Percentiles rank a stretch among this genome's conserved stretches.
These are phyloP conservation scores for Microplitis manilae DNA, from an alignment of 2,888 invertebrate genomes.

Conservation along the genomic window DNA sequence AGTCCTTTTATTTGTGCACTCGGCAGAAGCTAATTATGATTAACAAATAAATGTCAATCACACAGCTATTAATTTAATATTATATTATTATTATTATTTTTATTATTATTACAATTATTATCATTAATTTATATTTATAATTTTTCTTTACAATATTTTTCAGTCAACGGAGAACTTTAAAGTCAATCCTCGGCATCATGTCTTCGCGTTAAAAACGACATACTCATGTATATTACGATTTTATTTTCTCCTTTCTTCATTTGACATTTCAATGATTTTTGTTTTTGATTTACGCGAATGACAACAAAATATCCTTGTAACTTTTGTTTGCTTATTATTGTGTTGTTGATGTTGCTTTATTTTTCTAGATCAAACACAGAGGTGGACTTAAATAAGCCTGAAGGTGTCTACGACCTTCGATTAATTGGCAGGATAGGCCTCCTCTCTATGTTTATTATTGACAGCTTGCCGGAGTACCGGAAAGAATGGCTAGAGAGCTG, in stretches of 20 bases:
- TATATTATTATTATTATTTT: background rate
- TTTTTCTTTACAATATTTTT: slow-evolving; percentile 8
- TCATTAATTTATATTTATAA: background rate
- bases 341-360: slow-evolving; percentile 8
- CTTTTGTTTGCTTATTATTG: slow-evolving; percentile 16
- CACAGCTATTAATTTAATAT: slow-evolving; percentile 2
- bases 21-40: slow-evolving; percentile 32
- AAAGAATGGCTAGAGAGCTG: slow-evolving; percentile 77
- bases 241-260: background rate
- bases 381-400: slow-evolving; percentile 42
- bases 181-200: background rate
- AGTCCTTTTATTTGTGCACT: slow-evolving; percentile 32
- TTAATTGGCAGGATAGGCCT: slow-evolving; percentile 53
- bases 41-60: slow-evolving; percentile 23
- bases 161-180: slow-evolving; percentile 16
- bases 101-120: background rate
- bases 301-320: slow-evolving; percentile 18
- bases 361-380: slow-evolving; percentile 19
- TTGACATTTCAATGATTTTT: background rate
- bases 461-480: slow-evolving; percentile 40
- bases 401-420: slow-evolving; percentile 37
- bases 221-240: background rate
- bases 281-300: slow-evolving; percentile 23
- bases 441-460: slow-evolving; percentile 48
- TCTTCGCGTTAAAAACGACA: slow-evolving; percentile 11